phyloP scores from a whole-genome alignment of 2,113 vertebrate species.

The Perca flavescens region DNA sequence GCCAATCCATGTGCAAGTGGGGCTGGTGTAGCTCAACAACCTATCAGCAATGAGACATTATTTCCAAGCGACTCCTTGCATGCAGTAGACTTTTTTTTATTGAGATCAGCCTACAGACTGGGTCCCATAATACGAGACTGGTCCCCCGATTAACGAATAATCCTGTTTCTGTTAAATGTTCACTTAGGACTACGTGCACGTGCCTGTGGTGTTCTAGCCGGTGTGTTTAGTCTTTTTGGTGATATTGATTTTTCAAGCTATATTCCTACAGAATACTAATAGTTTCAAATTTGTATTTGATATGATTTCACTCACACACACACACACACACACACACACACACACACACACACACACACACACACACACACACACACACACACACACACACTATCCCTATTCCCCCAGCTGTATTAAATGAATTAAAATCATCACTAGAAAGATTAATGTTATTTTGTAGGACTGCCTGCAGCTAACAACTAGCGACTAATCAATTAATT shows the following conservation, averaged over 20 bases:
- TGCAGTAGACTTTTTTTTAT: constrained; percentile 51
- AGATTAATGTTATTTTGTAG: background rate
- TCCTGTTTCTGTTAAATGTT: background rate
- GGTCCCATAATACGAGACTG: background rate
- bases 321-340: background rate
- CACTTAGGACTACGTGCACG: background rate
- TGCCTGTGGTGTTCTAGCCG: background rate
- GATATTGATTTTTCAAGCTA: background rate
- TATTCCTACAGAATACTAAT: background rate
- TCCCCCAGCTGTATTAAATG: background rate
- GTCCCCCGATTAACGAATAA: background rate
- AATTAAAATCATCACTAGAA: background rate
- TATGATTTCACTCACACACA: background rate
- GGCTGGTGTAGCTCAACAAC: constrained; percentile 69
- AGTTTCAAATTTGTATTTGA: background rate
- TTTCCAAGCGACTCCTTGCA: constrained; percentile 67
- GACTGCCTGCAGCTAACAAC: background rate
- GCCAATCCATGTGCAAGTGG: constrained; percentile 79
- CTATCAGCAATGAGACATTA: constrained; percentile 77
- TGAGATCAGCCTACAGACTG: constrained; percentile 26
- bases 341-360: background rate
- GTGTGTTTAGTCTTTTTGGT: background rate
- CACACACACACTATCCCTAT: background rate
- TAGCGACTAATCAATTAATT: background rate
- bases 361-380: no score